Base-by-base conservation (phyloP, 1,140 invertebrate species). In the Babylonia areolata region DNA sequence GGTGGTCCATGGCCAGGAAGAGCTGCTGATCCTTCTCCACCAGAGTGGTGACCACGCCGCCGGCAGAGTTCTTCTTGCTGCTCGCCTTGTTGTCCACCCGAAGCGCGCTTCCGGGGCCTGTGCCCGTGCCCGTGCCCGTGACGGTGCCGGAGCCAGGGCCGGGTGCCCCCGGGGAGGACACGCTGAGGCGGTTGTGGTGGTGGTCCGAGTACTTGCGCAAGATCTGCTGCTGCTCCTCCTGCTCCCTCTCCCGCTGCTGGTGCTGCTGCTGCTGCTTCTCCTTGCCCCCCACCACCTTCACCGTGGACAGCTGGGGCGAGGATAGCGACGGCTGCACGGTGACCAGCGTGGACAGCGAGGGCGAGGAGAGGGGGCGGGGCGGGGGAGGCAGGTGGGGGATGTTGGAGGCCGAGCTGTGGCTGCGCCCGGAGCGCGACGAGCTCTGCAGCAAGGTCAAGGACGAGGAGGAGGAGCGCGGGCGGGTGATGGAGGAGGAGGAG, bases 371-470 rank as follows among this genome's bases (percentile, higher is more conserved):
- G 1, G 75, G 75, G 37, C 75, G 75, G 37, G 75, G 23, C 3
- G 37, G 75, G 12, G 75, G 75, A 40, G 75, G 75, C 37, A 77
- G 75, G 75, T 77, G 75, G 39, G 75, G 75, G 75, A 77, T 77
- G 75, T 40, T 15, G 75, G 6, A 37, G 15, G 75, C 33, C 28
- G 75, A 77, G 33, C 31, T 15, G 28, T 64, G 58, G 20, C 58
- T 23, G 17, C 58, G 15, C 12, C 75, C 37, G 75, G 75, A 77
- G 75, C 20, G 75, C 6, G 37, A 28, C 33, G 33, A 33, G 71
- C 28, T 33, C 75, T 77, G 75, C 3, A 37, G 75, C 75, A 77
- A 40, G 33, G 75, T 37, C 75, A 40, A 28, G 33, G 75, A 77
- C 17, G 75, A 77, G 33, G 75, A 77, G 17, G 75, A 77, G 23